Conservation (phyloP, 2,113 vertebrate species). For the Xerus inauris region DNA sequence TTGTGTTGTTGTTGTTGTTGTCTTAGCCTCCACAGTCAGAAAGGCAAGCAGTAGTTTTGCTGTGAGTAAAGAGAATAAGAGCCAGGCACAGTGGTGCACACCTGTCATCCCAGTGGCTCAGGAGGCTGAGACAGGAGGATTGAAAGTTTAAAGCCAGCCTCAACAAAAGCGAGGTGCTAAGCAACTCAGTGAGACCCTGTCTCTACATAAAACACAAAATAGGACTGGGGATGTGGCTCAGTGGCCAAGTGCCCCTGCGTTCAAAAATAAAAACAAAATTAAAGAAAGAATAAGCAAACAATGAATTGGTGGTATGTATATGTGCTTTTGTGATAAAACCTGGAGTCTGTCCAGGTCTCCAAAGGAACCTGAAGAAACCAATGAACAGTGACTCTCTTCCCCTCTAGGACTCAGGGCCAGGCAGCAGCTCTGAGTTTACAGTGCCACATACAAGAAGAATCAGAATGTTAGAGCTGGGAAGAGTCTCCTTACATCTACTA, state of each 20-base stretch:
- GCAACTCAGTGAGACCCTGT: too few species aligned
- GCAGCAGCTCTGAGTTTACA: not conserved
- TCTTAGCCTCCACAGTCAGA: not conserved
- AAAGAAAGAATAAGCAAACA: not conserved
- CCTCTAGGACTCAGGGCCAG: accelerated
- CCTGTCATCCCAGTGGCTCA: too few species aligned
- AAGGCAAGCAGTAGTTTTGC: not conserved
- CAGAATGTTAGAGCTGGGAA: not conserved
- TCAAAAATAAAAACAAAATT: too few species aligned
- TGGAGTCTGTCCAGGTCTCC: not conserved
- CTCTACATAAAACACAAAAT: too few species aligned
- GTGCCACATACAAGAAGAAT: not conserved
- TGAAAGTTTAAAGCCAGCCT: too few species aligned
- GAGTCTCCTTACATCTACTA: not conserved
- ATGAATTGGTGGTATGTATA: not conserved
- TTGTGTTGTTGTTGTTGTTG: not conserved
- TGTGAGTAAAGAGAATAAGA: not conserved
- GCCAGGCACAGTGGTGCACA: too few species aligned
- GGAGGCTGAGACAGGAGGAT: too few species aligned
- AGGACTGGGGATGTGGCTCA: too few species aligned
- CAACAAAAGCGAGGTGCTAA: too few species aligned
- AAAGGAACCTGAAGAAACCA: not conserved
- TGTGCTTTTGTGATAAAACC: not conserved
- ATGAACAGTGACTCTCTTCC: not conserved
- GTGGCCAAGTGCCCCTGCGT: too few species aligned